Conservation (phyloP, 2,888 invertebrate species). For the Odontomyia ornata region DNA sequence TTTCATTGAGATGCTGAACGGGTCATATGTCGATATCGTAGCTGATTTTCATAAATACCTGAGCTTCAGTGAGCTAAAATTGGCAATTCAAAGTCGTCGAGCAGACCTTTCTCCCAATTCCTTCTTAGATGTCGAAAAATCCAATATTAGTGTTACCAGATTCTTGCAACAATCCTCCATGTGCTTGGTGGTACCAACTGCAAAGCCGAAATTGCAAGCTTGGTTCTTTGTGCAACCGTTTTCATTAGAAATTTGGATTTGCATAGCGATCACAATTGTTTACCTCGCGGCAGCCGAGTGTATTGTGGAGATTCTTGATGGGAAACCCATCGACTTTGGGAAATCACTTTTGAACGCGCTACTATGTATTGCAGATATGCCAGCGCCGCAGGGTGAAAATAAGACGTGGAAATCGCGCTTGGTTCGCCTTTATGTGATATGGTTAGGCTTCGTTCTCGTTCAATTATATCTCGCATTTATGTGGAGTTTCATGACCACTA, state of each 20-base stretch:
- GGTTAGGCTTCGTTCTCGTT: neutral
- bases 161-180: too few relatives aligned
- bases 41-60: neutral
- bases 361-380: neutral
- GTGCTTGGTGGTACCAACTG: too few relatives aligned
- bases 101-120: neutral
- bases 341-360: neutral
- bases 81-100: neutral
- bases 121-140: too few relatives aligned
- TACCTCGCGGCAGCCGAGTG: neutral
- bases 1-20: neutral
- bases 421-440: too few relatives aligned
- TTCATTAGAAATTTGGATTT: neutral
- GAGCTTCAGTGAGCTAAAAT: neutral
- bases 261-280: neutral
- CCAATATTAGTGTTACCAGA: too few relatives aligned
- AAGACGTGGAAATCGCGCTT: neutral
- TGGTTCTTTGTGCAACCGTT: neutral
- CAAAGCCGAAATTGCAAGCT: neutral
- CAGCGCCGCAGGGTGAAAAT: neutral
- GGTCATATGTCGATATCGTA: neutral
- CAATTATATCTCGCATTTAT: neutral
- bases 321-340: neutral
- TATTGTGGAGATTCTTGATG: neutral
- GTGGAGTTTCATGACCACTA: neutral